A percentile compares a stretch with the other conserved stretches of the same genome.
phyloP scores from a whole-genome alignment of 2,113 vertebrate species.

The Cavia porcellus region DNA sequence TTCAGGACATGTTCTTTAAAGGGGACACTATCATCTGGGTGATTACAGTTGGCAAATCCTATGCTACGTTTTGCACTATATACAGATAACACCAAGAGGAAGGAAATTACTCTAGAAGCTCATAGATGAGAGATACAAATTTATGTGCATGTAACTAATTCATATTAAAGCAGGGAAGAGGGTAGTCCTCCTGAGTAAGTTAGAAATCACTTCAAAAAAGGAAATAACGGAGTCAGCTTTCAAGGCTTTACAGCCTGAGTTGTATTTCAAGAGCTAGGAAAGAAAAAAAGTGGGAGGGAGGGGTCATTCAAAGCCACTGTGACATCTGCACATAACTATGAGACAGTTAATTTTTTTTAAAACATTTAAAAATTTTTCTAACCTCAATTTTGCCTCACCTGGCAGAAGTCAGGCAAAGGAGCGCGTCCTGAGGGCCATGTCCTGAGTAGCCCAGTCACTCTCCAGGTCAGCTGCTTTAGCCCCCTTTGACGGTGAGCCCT shows the following conservation, averaged over 20 bases:
- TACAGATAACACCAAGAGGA: neutral
- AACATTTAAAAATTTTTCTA: neutral
- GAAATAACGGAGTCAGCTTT: neutral
- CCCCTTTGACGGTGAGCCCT: neutral
- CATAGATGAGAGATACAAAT: slow-evolving; percentile 6
- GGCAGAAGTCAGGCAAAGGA: neutral
- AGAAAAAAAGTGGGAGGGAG: neutral
- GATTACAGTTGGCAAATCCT: neutral
- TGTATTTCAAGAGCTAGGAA: neutral
- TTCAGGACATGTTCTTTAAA: neutral
- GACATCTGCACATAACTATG: neutral
- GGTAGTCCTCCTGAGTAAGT: neutral
- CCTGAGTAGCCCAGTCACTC: neutral
- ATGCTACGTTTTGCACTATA: neutral
- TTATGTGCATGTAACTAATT: neutral
- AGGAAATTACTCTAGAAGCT: neutral
- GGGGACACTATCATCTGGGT: neutral
- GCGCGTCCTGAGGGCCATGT: neutral
- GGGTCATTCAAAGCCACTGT: neutral
- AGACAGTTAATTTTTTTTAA: neutral
- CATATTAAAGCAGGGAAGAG: neutral
- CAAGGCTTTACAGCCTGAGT: neutral
- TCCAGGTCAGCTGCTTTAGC: neutral
- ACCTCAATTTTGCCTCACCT: neutral
- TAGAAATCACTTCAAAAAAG: slow-evolving; percentile 6